Conservation (phyloP, 2,888 invertebrate species). For the Erebia ligea region DNA sequence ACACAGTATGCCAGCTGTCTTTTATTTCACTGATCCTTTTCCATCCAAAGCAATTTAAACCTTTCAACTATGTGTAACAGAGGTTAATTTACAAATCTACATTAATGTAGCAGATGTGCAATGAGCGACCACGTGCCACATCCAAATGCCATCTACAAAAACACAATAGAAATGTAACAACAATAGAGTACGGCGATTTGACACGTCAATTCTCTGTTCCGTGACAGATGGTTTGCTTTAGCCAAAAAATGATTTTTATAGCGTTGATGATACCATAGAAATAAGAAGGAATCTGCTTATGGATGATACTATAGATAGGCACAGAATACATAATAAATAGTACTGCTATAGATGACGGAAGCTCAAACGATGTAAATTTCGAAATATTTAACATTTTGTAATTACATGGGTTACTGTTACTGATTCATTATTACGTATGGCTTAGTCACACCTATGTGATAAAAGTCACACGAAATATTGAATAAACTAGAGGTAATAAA, state of each 20-base stretch:
- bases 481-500: too few relatives aligned
- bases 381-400: too few relatives aligned
- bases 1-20: background rate
- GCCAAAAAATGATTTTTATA: background rate
- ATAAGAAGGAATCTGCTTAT: too few relatives aligned
- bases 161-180: slow-evolving; percentile 29
- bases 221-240: slow-evolving; percentile 7
- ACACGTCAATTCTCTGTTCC: slow-evolving; percentile 16
- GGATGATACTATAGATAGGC: too few relatives aligned
- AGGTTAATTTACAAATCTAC: background rate
- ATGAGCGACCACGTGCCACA: slow-evolving; percentile 32
- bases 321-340: too few relatives aligned
- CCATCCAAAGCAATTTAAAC: background rate
- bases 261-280: too few relatives aligned
- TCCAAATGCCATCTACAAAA: slow-evolving; percentile 3
- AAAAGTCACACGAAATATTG: too few relatives aligned
- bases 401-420: too few relatives aligned
- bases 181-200: slow-evolving; percentile 2
- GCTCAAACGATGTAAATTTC: too few relatives aligned
- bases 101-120: slow-evolving; percentile 30
- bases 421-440: too few relatives aligned
- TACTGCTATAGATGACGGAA: too few relatives aligned
- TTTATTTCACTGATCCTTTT: background rate
- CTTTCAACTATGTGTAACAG: background rate
- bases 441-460: too few relatives aligned